Conservation (phyloP, 1,140 invertebrate species). For the Psix sp. region DNA sequence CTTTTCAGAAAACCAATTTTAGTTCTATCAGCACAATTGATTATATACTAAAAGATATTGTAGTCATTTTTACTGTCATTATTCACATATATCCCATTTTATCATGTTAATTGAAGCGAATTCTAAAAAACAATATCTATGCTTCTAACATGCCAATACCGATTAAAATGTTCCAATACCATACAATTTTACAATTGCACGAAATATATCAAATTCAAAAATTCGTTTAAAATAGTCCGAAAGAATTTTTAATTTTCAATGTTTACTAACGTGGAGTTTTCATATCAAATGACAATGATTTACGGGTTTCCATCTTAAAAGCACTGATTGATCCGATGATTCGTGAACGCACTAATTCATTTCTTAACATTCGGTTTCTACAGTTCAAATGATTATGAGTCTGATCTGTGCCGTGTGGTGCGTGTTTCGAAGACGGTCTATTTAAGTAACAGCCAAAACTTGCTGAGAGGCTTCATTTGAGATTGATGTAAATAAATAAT, state of each 20-base stretch:
- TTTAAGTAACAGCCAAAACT: conserved; percentile 58
- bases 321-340: conserved; percentile 16
- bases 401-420: conserved; percentile 62
- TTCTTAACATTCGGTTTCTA: conserved; percentile 40
- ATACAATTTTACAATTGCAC: no score
- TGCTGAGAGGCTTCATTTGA: conserved; percentile 55
- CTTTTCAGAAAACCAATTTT: conserved; percentile 18
- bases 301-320: conserved; percentile 23
- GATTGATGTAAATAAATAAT: conserved; percentile 57
- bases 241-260: not conserved
- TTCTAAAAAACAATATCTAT: no score
- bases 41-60: no score
- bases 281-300: conserved; percentile 2
- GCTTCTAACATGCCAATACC: no score
- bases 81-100: no score
- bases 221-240: not conserved
- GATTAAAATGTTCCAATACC: no score
- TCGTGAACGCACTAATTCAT: conserved; percentile 34
- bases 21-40: not conserved
- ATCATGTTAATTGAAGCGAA: no score
- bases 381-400: conserved; percentile 44
- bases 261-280: conserved; percentile 16
- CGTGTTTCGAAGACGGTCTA: conserved; percentile 62
- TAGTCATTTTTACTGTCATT: no score
- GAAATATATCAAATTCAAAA: no score